phyloP scores from a whole-genome alignment of 2,888 invertebrate genomes.

The Aphrophora alni region DNA sequence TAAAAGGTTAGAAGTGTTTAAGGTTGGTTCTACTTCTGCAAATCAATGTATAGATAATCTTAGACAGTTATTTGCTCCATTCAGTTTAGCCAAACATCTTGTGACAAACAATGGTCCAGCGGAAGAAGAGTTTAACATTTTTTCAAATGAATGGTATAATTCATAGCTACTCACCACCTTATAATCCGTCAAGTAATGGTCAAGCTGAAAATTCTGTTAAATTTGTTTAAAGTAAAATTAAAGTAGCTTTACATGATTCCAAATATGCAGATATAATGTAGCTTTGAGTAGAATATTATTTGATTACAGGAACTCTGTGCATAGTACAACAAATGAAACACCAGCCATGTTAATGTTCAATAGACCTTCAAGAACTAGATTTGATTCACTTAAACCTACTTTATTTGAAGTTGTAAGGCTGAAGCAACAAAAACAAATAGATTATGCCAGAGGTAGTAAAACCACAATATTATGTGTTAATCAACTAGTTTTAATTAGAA shows the following conservation, averaged over 20 bases:
- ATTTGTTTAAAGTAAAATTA: slow-evolving; percentile 16
- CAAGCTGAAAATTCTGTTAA: slow-evolving; percentile 39
- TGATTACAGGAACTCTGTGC: slow-evolving; percentile 19
- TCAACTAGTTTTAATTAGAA: slow-evolving; percentile 3
- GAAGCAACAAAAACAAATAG: slow-evolving; percentile 22
- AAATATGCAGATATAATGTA: not conserved
- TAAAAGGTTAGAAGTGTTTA: slow-evolving; percentile 47
- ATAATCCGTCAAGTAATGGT: slow-evolving; percentile 23
- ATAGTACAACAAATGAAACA: slow-evolving; percentile 20
- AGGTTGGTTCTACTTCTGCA: not conserved
- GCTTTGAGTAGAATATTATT: slow-evolving; percentile 20
- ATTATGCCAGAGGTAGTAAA: not conserved
- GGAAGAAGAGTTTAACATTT: slow-evolving; percentile 35
- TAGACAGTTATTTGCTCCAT: slow-evolving; percentile 28
- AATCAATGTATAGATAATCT: slow-evolving; percentile 26
- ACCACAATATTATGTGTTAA: not conserved
- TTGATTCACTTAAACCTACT: no score
- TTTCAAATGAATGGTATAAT: slow-evolving; percentile 12
- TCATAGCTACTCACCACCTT: slow-evolving; percentile 10
- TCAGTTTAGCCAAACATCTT: not conserved
- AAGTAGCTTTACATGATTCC: not conserved
- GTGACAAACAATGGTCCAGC: slow-evolving; percentile 29
- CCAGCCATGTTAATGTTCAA: slow-evolving; percentile 26
- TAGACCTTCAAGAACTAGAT: no score
- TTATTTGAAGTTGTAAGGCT: not conserved